Conservation (phyloP, 2,888 invertebrate genomes). For the Hedychridium roseum region DNA sequence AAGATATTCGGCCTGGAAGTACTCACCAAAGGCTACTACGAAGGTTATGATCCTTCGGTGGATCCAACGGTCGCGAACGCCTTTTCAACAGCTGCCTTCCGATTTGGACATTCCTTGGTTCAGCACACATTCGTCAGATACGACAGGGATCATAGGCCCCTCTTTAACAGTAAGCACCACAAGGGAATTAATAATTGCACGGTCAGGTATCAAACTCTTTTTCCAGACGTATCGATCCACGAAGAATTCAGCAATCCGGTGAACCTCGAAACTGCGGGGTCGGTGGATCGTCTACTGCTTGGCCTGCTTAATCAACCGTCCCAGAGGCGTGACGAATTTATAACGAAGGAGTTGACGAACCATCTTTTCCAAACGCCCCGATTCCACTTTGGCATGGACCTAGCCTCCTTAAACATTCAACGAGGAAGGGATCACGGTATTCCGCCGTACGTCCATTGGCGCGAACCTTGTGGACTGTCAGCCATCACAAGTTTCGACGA, state of each 20-base stretch:
- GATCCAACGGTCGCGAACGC: slow-evolving; percentile 81
- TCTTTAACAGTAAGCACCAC: slow-evolving; percentile 74
- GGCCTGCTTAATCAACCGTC: slow-evolving; percentile 81
- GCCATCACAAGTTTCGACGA: slow-evolving; percentile 75
- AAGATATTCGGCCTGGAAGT: slow-evolving; percentile 79
- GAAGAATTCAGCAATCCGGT: slow-evolving; percentile 74
- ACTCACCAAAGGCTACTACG: slow-evolving; percentile 73
- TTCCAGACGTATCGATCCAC: slow-evolving; percentile 80
- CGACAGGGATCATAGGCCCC: slow-evolving; percentile 73
- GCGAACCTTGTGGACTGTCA: slow-evolving; percentile 79
- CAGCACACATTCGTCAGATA: slow-evolving; percentile 80
- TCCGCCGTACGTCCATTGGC: slow-evolving; percentile 81
- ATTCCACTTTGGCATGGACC: slow-evolving; percentile 81
- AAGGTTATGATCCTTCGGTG: slow-evolving; percentile 73
- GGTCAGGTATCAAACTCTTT: too few relatives aligned
- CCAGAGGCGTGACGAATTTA: slow-evolving; percentile 83
- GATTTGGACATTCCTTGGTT: slow-evolving; percentile 88
- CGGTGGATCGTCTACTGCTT: slow-evolving; percentile 79
- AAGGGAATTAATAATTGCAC: too few relatives aligned
- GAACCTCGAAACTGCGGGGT: slow-evolving; percentile 78
- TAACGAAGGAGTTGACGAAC: slow-evolving; percentile 81
- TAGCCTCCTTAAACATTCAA: slow-evolving; percentile 89
- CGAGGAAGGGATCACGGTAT: slow-evolving; percentile 87
- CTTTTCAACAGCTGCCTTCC: slow-evolving; percentile 83
- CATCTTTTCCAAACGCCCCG: slow-evolving; percentile 80